Percentiles rank a stretch among this genome's conserved stretches.
phyloP scores from a whole-genome alignment of 2,113 vertebrate genomes.

The Lepidothrix coronata region DNA sequence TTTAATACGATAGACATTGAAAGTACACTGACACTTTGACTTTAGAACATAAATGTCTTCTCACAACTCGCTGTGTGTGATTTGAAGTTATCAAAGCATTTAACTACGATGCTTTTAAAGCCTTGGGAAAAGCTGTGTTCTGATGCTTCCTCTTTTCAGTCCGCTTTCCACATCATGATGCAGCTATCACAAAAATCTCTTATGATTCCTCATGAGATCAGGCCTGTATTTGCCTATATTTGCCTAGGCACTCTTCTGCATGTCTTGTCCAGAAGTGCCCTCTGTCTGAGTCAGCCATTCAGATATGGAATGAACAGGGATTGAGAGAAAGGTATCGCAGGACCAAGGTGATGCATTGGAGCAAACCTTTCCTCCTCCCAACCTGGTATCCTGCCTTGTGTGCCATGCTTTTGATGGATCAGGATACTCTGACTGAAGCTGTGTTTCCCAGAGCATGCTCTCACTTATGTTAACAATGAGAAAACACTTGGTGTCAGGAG shows the following conservation, averaged over 20 bases:
- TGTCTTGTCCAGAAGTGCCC: background rate
- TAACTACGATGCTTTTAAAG: background rate
- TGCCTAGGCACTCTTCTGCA: background rate
- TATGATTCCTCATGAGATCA: accelerated
- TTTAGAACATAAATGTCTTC: background rate
- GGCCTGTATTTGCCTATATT: background rate
- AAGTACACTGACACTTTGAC: background rate
- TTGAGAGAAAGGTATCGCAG: accelerated
- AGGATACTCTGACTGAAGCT: too few species aligned
- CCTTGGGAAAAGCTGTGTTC: background rate
- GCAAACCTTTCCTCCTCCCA: background rate
- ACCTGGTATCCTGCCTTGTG: accelerated
- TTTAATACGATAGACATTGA: background rate
- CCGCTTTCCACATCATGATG: accelerated
- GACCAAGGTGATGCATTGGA: background rate
- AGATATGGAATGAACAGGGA: background rate
- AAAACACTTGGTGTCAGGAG: background rate
- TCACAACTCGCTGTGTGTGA: background rate
- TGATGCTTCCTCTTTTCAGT: background rate
- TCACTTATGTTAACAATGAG: background rate
- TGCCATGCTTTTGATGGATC: accelerated
- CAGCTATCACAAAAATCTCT: accelerated
- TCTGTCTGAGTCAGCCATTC: too few species aligned
- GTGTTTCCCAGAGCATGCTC: background rate
- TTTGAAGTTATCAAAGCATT: background rate